Conservation (phyloP, 2,797 vertebrate species). For the Limosa lapponica region DNA sequence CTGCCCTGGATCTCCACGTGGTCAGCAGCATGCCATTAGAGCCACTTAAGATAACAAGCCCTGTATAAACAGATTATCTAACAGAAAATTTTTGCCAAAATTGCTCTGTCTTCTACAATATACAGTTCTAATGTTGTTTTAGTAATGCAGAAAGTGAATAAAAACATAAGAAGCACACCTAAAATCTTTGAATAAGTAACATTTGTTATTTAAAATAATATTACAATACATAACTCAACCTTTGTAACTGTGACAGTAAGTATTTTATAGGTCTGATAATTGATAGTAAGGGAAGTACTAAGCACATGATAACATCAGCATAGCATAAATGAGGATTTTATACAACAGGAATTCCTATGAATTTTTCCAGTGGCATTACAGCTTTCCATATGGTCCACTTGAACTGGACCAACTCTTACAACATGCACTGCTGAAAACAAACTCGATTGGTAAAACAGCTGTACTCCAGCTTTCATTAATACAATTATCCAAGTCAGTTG, state of each 20-base stretch:
- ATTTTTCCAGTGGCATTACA: not conserved
- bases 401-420: not conserved
- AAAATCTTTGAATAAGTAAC: not conserved
- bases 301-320: accelerated
- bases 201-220: not conserved
- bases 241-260: not conserved
- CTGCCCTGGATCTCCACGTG: not conserved
- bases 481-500: accelerated
- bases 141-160: not conserved
- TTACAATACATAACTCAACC: not conserved
- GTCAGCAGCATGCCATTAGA: not conserved
- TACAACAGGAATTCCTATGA: not conserved
- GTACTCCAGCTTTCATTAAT: not conserved
- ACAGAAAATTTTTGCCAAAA: not conserved
- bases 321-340: not conserved
- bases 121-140: not conserved
- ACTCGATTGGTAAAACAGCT: not conserved
- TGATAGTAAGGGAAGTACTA: not conserved
- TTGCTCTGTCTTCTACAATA: not conserved
- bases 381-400: not conserved
- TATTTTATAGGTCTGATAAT: not conserved
- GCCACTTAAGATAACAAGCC: not conserved
- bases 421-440: accelerated
- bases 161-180: not conserved
- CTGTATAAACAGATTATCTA: slow-evolving; percentile 9